These are phyloP conservation scores for Amitus sp. DNA, from an alignment of 2,888 invertebrate genomes.

Conservation along the genomic window DNA sequence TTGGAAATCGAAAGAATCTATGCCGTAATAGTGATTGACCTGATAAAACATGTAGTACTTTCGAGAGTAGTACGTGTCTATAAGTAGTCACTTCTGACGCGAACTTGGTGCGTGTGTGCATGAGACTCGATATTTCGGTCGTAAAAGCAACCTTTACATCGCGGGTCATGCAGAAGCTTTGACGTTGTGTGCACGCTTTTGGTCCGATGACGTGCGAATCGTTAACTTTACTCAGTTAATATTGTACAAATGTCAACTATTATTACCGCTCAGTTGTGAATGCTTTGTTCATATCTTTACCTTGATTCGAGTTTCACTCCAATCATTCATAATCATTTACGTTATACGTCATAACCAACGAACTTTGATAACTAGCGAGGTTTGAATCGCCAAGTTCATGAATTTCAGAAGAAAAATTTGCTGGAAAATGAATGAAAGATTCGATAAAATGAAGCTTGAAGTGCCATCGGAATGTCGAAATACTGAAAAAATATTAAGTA, in stretches of 20 bases:
- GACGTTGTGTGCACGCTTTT: slow-evolving; percentile 7
- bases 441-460: too few relatives aligned
- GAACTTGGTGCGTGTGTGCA: slow-evolving; percentile 26
- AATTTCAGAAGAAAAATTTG: too few relatives aligned
- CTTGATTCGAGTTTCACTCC: too few relatives aligned
- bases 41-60: slow-evolving; percentile 53
- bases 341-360: too few relatives aligned
- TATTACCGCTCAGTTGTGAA: neutral
- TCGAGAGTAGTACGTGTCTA: slow-evolving; percentile 50
- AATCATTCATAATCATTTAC: too few relatives aligned
- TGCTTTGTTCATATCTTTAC: too few relatives aligned
- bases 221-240: neutral
- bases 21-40: slow-evolving; percentile 58
- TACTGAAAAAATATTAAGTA: too few relatives aligned
- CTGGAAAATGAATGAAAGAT: too few relatives aligned
- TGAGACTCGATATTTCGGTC: slow-evolving; percentile 18
- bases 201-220: slow-evolving; percentile 36
- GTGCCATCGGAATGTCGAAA: too few relatives aligned
- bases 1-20: slow-evolving; percentile 27
- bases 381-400: too few relatives aligned
- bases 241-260: neutral
- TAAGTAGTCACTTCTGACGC: slow-evolving; percentile 45
- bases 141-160: slow-evolving; percentile 34
- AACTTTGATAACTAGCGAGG: too few relatives aligned
- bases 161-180: slow-evolving; percentile 26